Evolutionary conservation across 2,888 invertebrate genomes (phyloP).

Genomic region (Alcis repandata): DNA sequence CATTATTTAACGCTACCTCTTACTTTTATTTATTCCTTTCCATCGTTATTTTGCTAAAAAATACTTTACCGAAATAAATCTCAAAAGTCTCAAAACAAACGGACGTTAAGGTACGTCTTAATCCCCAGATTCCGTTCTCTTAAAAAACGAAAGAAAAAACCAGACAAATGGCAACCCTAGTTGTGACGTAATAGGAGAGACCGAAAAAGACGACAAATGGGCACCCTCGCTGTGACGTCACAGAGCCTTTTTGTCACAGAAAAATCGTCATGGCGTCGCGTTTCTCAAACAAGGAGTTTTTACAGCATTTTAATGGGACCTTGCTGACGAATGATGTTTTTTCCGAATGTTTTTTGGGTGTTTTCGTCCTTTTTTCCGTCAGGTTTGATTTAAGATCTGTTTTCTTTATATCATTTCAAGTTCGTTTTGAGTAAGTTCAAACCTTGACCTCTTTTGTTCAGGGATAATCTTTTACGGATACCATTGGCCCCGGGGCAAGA

Average conservation of each 20-base stretch:
- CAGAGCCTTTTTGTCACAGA: conserved; percentile 27
- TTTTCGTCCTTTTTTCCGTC: conserved; percentile 8
- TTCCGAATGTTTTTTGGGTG: conserved; percentile 16
- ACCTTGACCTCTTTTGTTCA: too few species aligned
- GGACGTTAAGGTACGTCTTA: conserved; percentile 19
- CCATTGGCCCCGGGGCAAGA: too few species aligned
- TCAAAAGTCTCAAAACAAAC: conserved; percentile 24
- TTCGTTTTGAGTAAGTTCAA: too few species aligned
- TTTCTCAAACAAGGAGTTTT: conserved; percentile 19
- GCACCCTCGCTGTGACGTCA: conserved; percentile 28
- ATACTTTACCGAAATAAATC: conserved; percentile 14
- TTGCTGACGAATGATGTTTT: conserved; percentile 29
- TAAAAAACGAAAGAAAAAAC: conserved; percentile 22
- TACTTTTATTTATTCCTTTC: conserved; percentile 2
- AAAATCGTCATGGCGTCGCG: conserved; percentile 23
- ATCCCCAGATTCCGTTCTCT: conserved; percentile 6
- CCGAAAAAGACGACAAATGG: conserved; percentile 27
- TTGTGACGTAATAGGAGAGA: conserved; percentile 33
- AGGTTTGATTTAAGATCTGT: conserved; percentile 26
- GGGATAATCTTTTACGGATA: too few species aligned
- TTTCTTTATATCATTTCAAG: conserved; percentile 3
- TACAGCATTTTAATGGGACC: conserved; percentile 21
- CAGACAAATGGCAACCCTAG: conserved; percentile 28
- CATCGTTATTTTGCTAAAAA: neutral
- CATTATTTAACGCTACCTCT: neutral